These are phyloP conservation scores for Lagria hirta DNA, from an alignment of 2,888 invertebrate species.

Conservation along the genomic window DNA sequence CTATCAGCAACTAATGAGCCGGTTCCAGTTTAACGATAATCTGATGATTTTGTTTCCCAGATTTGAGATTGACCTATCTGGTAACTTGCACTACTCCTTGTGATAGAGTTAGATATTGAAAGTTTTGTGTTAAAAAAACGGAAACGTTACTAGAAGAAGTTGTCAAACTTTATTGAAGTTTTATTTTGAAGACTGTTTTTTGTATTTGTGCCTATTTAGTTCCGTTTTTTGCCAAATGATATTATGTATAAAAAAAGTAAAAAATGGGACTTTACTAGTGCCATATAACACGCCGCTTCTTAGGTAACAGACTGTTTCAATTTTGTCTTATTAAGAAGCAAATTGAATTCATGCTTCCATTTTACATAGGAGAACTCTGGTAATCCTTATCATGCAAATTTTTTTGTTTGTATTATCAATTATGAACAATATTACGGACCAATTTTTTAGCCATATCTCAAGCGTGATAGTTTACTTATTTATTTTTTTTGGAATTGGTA, in stretches of 20 bases:
- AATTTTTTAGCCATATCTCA: constrained; percentile 14
- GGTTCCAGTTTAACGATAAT: constrained; percentile 44
- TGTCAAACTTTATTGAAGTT: too few species aligned
- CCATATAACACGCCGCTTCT: too few species aligned
- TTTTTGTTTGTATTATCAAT: neutral
- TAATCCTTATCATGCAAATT: neutral
- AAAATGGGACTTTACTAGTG: too few species aligned
- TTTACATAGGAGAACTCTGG: constrained; percentile 4
- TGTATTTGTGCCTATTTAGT: constrained; percentile 2
- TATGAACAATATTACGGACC: constrained; percentile 3
- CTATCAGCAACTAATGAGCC: constrained; percentile 52
- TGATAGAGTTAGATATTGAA: too few species aligned
- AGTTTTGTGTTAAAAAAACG: too few species aligned
- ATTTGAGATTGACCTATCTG: constrained; percentile 29
- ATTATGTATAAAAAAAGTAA: too few species aligned
- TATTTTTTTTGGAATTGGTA: neutral
- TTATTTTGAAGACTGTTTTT: too few species aligned
- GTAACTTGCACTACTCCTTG: constrained; percentile 38
- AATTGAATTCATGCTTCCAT: constrained; percentile 6
- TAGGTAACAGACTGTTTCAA: neutral
- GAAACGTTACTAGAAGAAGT: too few species aligned
- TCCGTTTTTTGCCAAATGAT: too few species aligned
- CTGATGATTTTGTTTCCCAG: constrained; percentile 11
- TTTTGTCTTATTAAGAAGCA: neutral
- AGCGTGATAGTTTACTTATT: neutral